A percentile compares a stretch with the other conserved stretches of the same genome.
These are phyloP conservation scores for Leucophenga varia DNA, from an alignment of 1,140 invertebrate genomes.

Conservation along the genomic window DNA sequence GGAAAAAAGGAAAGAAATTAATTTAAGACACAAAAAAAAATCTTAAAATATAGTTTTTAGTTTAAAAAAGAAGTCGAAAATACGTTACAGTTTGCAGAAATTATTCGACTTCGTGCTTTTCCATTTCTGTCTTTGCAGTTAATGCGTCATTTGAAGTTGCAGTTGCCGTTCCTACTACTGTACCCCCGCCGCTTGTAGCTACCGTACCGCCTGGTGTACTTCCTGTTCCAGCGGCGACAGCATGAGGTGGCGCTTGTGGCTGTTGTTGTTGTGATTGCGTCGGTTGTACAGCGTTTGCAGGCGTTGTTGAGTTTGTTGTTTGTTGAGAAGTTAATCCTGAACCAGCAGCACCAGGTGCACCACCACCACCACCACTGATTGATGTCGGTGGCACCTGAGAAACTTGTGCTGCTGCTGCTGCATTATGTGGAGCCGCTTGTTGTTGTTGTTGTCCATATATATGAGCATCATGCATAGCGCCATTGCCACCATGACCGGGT, in stretches of 20 bases:
- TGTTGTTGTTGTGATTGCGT: neutral
- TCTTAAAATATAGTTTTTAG: too few relatives aligned
- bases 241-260: conserved; percentile 3
- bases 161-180: neutral
- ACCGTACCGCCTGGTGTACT: too few relatives aligned
- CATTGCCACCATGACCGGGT: conserved; percentile 2
- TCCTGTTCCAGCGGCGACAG: conserved; percentile 14
- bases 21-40: too few relatives aligned
- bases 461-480: conserved; percentile 14
- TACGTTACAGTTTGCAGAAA: too few relatives aligned
- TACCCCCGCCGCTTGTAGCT: neutral
- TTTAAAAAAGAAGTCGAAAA: too few relatives aligned
- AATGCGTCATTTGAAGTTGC: neutral
- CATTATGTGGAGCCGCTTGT: too few relatives aligned
- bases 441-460: too few relatives aligned
- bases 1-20: too few relatives aligned
- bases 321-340: too few relatives aligned
- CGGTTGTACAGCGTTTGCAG: conserved; percentile 8
- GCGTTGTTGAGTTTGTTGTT: conserved; percentile 12
- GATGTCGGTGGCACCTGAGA: too few relatives aligned
- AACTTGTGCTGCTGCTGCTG: too few relatives aligned
- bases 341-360: neutral
- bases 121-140: neutral
- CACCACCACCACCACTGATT: too few relatives aligned
- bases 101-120: neutral